phyloP scores from a whole-genome alignment of 2,797 vertebrate species.

The Leptodactylus fallax region DNA sequence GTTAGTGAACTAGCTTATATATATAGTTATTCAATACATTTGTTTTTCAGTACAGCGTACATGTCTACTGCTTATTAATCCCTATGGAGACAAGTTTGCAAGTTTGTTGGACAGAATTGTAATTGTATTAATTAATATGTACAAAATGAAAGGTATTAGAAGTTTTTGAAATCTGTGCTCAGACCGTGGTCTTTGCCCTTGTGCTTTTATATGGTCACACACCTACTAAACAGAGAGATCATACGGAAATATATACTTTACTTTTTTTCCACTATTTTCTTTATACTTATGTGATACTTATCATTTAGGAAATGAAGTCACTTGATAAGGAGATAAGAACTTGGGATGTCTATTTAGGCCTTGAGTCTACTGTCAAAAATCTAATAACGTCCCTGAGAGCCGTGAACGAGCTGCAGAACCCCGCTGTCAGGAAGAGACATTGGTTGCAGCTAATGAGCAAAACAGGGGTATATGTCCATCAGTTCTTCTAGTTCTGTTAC shows the following conservation, averaged over 20 bases:
- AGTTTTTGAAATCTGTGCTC: not conserved
- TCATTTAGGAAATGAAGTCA: constrained; percentile 78
- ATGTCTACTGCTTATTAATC: no score
- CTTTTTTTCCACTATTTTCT: no score
- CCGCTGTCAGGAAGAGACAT: constrained; percentile 75
- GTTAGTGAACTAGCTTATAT: no score
- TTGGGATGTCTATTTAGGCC: constrained; percentile 75
- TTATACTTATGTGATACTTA: not conserved
- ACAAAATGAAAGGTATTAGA: no score
- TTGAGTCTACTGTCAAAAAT: constrained; percentile 78
- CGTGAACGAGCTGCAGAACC: constrained; percentile 81
- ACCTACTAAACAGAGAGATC: not conserved
- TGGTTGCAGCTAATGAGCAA: constrained; percentile 82
- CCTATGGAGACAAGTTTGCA: no score
- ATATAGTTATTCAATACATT: no score
- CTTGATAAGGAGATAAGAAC: constrained; percentile 80
- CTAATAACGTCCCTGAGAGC: constrained; percentile 80
- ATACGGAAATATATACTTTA: no score
- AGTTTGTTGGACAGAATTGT: no score
- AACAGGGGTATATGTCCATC: constrained; percentile 68
- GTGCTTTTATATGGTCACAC: not conserved
- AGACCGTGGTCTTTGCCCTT: not conserved
- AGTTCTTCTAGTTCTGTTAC: not conserved
- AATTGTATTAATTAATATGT: no score
- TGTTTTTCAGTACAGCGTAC: no score